Evolutionary conservation across 2,888 invertebrate genomes (phyloP).

Genomic region (Dynastes grantii): DNA sequence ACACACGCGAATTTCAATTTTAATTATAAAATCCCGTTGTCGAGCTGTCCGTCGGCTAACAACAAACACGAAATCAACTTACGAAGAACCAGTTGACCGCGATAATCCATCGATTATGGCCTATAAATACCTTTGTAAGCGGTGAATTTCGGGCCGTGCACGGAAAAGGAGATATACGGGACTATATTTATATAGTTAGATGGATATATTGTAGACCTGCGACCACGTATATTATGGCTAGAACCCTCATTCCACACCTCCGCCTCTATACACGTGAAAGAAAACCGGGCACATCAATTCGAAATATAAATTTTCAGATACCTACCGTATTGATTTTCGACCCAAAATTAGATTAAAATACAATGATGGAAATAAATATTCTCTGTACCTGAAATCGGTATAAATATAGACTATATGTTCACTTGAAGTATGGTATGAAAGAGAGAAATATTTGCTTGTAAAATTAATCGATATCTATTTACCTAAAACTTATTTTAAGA

Average conservation of each 20-base stretch:
- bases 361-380: no score
- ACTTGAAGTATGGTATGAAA: no score
- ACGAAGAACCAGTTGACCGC: conserved; percentile 31
- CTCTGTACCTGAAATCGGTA: no score
- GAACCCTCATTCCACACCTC: no score
- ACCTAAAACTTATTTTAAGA: no score
- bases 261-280: background rate
- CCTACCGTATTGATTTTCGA: background rate
- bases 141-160: conserved; percentile 16
- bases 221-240: background rate
- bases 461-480: no score
- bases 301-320: conserved; percentile 5
- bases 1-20: background rate
- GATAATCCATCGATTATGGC: conserved; percentile 33
- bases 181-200: conserved; percentile 30
- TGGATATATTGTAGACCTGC: conserved; percentile 25
- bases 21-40: conserved; percentile 15
- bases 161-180: conserved; percentile 26
- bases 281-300: background rate
- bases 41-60: background rate
- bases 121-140: conserved; percentile 19
- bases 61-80: conserved; percentile 30
- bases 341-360: background rate
- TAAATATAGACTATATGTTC: no score
- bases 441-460: no score